A percentile compares a stretch with the other conserved stretches of the same genome.
Evolutionary conservation across 2,888 invertebrate species (phyloP).

Genomic region (Meandrusa payeni): DNA sequence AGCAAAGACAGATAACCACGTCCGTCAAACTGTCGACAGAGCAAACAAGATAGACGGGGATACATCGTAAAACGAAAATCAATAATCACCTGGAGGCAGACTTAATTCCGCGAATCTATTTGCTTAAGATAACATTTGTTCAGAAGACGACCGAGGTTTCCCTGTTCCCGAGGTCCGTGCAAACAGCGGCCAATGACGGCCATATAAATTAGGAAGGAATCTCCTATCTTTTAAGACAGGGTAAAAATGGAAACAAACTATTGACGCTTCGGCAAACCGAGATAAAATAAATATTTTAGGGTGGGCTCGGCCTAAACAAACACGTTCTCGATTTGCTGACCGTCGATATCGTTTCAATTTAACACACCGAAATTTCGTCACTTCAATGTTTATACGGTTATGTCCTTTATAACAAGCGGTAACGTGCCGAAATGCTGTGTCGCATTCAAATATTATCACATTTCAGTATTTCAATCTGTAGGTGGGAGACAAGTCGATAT

Average conservation of each 20-base stretch:
- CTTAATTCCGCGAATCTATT: constrained; percentile 72
- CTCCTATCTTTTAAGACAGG: constrained; percentile 66
- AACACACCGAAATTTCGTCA: constrained; percentile 77
- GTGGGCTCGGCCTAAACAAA: constrained; percentile 79
- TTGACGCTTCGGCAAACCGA: constrained; percentile 79
- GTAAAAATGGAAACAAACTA: constrained; percentile 75
- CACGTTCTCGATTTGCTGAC: constrained; percentile 78
- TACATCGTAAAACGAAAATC: constrained; percentile 51
- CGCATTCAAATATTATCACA: constrained; percentile 26
- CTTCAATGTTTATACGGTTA: constrained; percentile 42
- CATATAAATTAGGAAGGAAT: constrained; percentile 71
- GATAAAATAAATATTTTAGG: constrained; percentile 81
- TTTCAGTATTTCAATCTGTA: constrained; percentile 38
- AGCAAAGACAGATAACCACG: constrained; percentile 19
- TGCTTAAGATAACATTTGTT: constrained; percentile 68
- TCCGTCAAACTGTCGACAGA: constrained; percentile 34
- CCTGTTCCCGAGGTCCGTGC: constrained; percentile 61
- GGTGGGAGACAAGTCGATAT: constrained; percentile 40
- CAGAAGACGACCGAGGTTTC: constrained; percentile 69
- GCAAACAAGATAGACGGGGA: constrained; percentile 55
- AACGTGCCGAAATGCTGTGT: constrained; percentile 36
- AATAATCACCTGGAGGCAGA: constrained; percentile 53
- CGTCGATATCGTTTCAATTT: constrained; percentile 80
- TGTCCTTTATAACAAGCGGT: constrained; percentile 39
- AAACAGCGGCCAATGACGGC: constrained; percentile 60